phyloP scores from a whole-genome alignment of 2,888 invertebrate genomes.

The Dicranocentrus wangi region DNA sequence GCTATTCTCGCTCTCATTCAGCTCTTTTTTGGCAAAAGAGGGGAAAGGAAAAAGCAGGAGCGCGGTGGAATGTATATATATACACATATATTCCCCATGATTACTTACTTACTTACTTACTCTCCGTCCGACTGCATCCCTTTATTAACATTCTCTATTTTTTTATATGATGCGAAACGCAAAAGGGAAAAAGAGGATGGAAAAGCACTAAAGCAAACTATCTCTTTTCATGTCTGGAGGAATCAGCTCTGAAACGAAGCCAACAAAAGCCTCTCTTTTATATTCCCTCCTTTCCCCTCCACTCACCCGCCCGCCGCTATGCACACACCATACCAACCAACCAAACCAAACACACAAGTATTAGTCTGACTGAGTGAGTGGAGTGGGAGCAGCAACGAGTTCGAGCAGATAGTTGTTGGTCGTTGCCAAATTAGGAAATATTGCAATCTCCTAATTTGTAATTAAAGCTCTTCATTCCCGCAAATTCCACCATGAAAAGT shows the following conservation, averaged over 20 bases:
- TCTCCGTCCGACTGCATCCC: slow-evolving; percentile 38
- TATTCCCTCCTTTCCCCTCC: slow-evolving; percentile 14
- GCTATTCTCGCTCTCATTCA: no score
- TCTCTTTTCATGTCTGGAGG: slow-evolving; percentile 51
- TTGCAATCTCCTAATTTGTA: slow-evolving; percentile 67
- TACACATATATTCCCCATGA: no score
- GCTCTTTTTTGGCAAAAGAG: no score
- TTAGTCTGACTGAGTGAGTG: slow-evolving; percentile 29
- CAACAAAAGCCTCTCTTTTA: slow-evolving; percentile 55
- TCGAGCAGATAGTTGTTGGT: slow-evolving; percentile 39
- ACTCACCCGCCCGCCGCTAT: slow-evolving; percentile 4
- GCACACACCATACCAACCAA: background rate
- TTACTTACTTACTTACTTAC: slow-evolving; percentile 11
- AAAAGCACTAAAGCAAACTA: slow-evolving; percentile 57
- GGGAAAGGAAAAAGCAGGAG: slow-evolving; percentile 33
- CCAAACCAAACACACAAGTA: slow-evolving; percentile 32
- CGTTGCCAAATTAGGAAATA: slow-evolving; percentile 66
- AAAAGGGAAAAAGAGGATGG: slow-evolving; percentile 3
- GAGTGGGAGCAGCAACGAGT: no score
- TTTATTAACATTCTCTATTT: slow-evolving; percentile 35
- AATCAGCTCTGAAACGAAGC: slow-evolving; percentile 65
- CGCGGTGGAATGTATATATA: slow-evolving; percentile 35
- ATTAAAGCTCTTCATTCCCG: slow-evolving; percentile 65
- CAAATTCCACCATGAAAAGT: slow-evolving; percentile 63
- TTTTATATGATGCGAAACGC: slow-evolving; percentile 43